Percentiles rank a stretch among this genome's conserved stretches.
phyloP scores from a whole-genome alignment of 2,797 vertebrate genomes.

The Alcedo atthis region DNA sequence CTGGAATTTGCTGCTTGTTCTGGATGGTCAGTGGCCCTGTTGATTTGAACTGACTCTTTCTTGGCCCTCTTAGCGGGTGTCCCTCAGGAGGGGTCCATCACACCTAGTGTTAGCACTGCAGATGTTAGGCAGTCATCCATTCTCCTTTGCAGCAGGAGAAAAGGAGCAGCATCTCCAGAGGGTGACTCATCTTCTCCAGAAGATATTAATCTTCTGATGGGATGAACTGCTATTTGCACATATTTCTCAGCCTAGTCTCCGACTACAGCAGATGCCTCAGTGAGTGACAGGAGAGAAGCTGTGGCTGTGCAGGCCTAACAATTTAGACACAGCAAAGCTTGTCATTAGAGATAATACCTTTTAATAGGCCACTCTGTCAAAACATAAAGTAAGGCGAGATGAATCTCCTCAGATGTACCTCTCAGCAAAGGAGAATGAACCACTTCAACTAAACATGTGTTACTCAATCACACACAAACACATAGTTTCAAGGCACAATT shows the following conservation, averaged over 20 bases:
- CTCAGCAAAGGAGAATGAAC: background rate
- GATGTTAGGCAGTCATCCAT: slow-evolving; percentile 22
- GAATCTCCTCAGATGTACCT: background rate
- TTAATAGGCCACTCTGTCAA: background rate
- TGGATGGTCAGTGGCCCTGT: background rate
- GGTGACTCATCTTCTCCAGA: background rate
- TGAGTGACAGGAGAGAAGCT: background rate
- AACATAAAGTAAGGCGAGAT: background rate
- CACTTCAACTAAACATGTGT: background rate
- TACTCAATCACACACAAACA: background rate
- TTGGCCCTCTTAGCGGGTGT: background rate
- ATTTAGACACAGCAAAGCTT: background rate
- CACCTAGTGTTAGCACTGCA: background rate
- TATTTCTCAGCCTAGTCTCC: background rate
- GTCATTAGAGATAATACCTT: background rate
- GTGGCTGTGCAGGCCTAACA: background rate
- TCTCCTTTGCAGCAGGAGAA: background rate
- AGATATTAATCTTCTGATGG: background rate
- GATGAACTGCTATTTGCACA: background rate
- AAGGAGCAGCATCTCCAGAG: background rate
- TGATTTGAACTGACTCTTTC: background rate
- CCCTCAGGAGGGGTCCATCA: background rate
- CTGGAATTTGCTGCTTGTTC: background rate
- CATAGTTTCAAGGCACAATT: background rate
- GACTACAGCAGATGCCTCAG: background rate